These are phyloP conservation scores for Ips typographus DNA, from an alignment of 1,140 invertebrate genomes.

Conservation along the genomic window DNA sequence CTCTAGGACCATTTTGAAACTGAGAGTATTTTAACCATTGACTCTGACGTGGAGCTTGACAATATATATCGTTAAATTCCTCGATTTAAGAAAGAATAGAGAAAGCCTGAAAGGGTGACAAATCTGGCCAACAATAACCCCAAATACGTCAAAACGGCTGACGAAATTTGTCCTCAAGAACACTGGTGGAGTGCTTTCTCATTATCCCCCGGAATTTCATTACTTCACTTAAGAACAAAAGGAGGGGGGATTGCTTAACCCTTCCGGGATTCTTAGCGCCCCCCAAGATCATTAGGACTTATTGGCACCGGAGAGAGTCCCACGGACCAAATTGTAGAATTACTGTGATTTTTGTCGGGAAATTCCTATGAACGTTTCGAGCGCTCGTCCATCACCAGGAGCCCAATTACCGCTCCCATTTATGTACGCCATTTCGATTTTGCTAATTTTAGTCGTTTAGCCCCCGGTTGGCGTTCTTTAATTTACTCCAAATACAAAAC, in stretches of 20 bases:
- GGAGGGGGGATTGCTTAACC: constrained; percentile 5
- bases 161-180: constrained; percentile 31
- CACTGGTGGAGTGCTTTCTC: constrained; percentile 19
- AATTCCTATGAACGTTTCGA: background rate
- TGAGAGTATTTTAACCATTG: no score
- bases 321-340: constrained; percentile 17
- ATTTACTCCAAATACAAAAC: constrained; percentile 34
- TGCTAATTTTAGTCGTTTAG: constrained; percentile 27
- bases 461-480: constrained; percentile 21
- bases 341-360: background rate
- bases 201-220: constrained; percentile 31
- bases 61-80: no score
- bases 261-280: constrained; percentile 27
- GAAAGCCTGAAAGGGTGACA: no score
- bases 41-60: no score
- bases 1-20: no score
- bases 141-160: constrained; percentile 24
- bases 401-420: constrained; percentile 9
- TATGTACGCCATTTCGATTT: constrained; percentile 27
- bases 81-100: no score
- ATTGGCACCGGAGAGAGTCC: constrained; percentile 10
- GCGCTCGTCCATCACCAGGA: background rate
- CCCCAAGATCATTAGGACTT: constrained; percentile 29
- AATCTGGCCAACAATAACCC: constrained; percentile 17
- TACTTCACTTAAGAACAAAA: constrained; percentile 28